Evolutionary conservation across 2,797 vertebrate genomes (phyloP).

Genomic region (Rhinoraja longicauda): DNA sequence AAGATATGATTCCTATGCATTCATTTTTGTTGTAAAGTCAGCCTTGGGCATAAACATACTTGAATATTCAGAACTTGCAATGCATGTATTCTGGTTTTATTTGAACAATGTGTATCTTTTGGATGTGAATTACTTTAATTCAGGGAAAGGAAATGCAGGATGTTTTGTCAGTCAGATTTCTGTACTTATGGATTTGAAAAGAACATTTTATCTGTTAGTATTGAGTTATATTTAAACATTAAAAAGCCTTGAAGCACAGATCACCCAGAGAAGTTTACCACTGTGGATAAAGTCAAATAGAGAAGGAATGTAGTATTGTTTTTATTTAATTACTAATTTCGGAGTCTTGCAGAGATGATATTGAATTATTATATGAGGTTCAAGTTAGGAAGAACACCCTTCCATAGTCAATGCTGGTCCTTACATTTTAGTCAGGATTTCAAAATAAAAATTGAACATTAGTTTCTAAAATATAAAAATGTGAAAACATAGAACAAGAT

Average conservation of each 20-base stretch:
- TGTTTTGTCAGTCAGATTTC: not conserved
- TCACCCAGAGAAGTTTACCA: not conserved
- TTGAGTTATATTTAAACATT: not conserved
- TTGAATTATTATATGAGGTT: not conserved
- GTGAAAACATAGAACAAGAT: not conserved
- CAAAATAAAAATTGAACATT: not conserved
- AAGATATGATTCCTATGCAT: not conserved
- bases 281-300: not conserved
- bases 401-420: not conserved
- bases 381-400: not conserved
- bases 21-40: not conserved
- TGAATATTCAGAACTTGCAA: not conserved
- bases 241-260: not conserved
- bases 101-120: not conserved
- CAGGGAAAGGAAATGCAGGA: not conserved
- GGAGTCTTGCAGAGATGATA: not conserved
- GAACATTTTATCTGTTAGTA: not conserved
- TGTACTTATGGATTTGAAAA: not conserved
- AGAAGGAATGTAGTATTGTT: not conserved
- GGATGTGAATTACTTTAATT: not conserved
- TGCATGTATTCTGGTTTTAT: not conserved
- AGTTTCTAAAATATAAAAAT: not conserved
- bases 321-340: conserved; percentile 2
- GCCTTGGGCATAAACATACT: not conserved
- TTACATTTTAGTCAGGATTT: not conserved